Evolutionary conservation across 2,113 vertebrate species (phyloP).

Genomic region (Edolisoma coerulescens): DNA sequence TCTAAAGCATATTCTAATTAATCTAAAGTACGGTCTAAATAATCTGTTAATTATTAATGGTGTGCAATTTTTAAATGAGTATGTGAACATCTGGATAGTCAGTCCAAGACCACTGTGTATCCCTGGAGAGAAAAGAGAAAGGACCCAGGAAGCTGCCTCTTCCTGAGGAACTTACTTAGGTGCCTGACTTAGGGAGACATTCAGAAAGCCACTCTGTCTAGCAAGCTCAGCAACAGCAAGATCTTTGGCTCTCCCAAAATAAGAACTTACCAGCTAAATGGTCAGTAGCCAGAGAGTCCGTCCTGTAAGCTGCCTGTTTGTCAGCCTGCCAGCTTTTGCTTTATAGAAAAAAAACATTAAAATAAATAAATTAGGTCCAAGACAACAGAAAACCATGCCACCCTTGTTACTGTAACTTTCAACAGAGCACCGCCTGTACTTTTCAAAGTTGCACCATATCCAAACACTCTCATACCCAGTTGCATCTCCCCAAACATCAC

Average conservation of each 20-base stretch:
- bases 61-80: not conserved
- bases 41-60: not conserved
- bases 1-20: not conserved
- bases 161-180: not conserved
- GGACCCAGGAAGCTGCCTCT: not conserved
- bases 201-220: not conserved
- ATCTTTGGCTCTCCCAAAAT: not conserved
- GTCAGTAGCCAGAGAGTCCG: constrained; percentile 99
- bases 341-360: not conserved
- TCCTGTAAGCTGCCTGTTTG: constrained; percentile 90
- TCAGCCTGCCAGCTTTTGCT: constrained; percentile 99
- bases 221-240: not conserved
- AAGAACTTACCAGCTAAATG: constrained; percentile 95
- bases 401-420: not conserved
- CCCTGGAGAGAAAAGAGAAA: not conserved
- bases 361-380: not conserved
- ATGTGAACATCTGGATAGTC: not conserved
- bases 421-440: not conserved
- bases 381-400: not conserved
- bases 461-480: not conserved
- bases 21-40: not conserved
- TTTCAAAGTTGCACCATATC: not conserved
- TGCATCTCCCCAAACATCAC: not conserved
- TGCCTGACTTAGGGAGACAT: not conserved
- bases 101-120: not conserved